A percentile compares a stretch with the other conserved stretches of the same genome.
Conservation (phyloP, 2,797 vertebrate species). For the Danionella dracula region DNA sequence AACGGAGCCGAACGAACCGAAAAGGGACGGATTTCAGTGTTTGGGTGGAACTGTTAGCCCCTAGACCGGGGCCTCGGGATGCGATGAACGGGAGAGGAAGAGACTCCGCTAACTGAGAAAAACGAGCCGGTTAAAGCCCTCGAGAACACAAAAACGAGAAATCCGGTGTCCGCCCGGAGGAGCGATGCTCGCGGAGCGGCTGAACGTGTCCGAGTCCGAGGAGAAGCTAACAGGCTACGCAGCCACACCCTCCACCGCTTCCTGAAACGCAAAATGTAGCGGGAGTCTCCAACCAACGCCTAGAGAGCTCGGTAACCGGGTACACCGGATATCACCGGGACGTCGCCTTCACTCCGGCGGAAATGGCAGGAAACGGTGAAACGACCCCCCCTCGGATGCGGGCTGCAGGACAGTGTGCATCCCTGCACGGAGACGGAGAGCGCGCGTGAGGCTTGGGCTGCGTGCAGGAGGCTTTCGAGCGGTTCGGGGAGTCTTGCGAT, state of each 20-base stretch:
- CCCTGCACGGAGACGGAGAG: too few relatives aligned
- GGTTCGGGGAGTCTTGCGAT: conserved; percentile 70
- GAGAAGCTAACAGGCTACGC: conserved; percentile 36
- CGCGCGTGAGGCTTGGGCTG: conserved; percentile 57
- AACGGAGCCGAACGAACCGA: background rate
- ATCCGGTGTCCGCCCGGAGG: background rate
- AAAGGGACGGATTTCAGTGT: background rate
- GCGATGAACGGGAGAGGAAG: conserved; percentile 53
- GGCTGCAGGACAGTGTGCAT: conserved; percentile 62
- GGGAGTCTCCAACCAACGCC: conserved; percentile 60
- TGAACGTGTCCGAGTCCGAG: conserved; percentile 12
- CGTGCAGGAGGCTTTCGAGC: too few relatives aligned
- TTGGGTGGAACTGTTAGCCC: conserved; percentile 53
- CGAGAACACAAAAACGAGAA: background rate
- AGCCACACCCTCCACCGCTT: conserved; percentile 88
- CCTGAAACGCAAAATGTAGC: conserved; percentile 68
- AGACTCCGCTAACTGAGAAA: background rate
- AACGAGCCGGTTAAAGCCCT: background rate
- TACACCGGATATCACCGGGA: too few relatives aligned
- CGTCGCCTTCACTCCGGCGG: background rate
- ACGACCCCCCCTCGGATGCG: conserved; percentile 45
- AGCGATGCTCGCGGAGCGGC: background rate
- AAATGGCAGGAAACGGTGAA: conserved; percentile 49
- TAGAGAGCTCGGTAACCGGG: conserved; percentile 50
- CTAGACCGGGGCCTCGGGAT: conserved; percentile 53